Evolutionary conservation across 2,113 vertebrate species (phyloP).

Genomic region (Muscicapa adusta): DNA sequence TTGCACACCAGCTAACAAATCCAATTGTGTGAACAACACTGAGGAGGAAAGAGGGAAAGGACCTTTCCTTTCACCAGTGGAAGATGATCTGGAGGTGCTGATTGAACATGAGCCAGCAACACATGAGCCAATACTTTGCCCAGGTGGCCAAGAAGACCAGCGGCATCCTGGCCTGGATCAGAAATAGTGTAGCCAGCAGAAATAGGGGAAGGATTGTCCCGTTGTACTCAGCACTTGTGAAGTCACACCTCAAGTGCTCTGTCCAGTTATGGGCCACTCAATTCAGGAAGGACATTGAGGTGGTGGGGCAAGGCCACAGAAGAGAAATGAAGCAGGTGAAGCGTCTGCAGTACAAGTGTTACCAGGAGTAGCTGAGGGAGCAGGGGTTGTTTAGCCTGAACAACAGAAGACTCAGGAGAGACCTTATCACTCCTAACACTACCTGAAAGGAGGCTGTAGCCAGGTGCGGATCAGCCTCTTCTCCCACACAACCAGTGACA

Average conservation of each 20-base stretch:
- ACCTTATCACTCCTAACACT: fast-evolving
- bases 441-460: not conserved
- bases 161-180: not conserved
- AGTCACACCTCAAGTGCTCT: not conserved
- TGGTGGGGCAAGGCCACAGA: not conserved
- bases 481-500: too few species aligned
- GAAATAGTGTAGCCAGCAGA: not conserved
- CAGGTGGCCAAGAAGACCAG: not conserved
- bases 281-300: not conserved
- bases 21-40: fast-evolving
- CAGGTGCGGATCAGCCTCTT: not conserved
- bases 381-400: not conserved
- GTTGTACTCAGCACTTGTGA: not conserved
- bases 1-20: not conserved
- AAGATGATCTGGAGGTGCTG: not conserved
- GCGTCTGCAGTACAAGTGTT: not conserved
- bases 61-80: not conserved
- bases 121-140: not conserved
- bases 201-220: not conserved
- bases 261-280: not conserved
- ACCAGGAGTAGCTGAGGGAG: not conserved
- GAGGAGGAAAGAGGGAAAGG: not conserved
- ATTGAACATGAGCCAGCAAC: not conserved
- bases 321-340: not conserved
- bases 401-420: not conserved